Evolutionary conservation across 2,888 invertebrate genomes (phyloP).

Genomic region (Phrixothrix hirtus): DNA sequence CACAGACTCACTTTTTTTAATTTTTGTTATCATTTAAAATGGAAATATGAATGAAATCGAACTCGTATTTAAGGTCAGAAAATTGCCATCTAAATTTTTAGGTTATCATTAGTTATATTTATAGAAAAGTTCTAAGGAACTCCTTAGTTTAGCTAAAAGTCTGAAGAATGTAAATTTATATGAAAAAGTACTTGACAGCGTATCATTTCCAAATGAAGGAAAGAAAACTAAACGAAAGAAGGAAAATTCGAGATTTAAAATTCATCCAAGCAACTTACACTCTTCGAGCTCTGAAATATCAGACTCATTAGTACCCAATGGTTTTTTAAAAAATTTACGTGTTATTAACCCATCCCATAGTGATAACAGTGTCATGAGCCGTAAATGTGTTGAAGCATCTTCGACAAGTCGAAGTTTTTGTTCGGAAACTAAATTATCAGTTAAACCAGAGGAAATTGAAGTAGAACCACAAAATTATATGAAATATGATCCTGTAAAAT

Average conservation of each 20-base stretch:
- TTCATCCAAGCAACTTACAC: constrained; percentile 23
- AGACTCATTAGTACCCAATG: constrained; percentile 3
- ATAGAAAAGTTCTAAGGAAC: constrained; percentile 9
- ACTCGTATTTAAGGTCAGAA: constrained; percentile 11
- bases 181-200: constrained; percentile 9
- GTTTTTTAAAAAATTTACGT: constrained; percentile 1
- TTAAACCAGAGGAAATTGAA: background rate
- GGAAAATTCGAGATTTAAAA: constrained; percentile 11
- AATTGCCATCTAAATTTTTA: too few relatives aligned
- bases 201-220: background rate
- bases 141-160: constrained; percentile 15
- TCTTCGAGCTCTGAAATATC: constrained; percentile 11
- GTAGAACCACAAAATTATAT: too few relatives aligned
- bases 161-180: constrained; percentile 4
- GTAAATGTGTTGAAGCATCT: too few relatives aligned
- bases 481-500: too few relatives aligned
- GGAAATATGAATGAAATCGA: constrained; percentile 14
- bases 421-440: background rate
- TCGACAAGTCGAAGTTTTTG: too few relatives aligned
- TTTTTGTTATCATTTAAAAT: constrained; percentile 10
- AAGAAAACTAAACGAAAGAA: constrained; percentile 3
- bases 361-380: too few relatives aligned
- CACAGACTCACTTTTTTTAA: constrained; percentile 13
- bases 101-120: too few relatives aligned
- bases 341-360: too few relatives aligned